Conservation (phyloP, 2,113 vertebrate species). For the Chloebia gouldiae region DNA sequence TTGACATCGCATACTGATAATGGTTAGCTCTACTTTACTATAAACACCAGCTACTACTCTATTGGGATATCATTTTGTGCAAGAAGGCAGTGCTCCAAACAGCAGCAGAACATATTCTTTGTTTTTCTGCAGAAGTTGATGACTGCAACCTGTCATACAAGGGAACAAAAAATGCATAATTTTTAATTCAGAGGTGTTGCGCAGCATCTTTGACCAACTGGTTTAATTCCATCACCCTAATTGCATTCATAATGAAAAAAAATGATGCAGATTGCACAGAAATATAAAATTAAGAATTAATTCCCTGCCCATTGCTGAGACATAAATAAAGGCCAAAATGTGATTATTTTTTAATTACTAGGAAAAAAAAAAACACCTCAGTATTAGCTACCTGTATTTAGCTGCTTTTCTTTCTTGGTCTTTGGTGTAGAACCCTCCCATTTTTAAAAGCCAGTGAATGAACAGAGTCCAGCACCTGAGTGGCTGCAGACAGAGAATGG, state of each 20-base stretch:
- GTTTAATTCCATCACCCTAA: conserved; percentile 28
- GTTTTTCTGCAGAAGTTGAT: conserved; percentile 16
- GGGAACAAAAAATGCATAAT: background rate
- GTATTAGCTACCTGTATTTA: background rate
- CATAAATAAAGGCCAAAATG: conserved; percentile 65
- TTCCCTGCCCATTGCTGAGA: conserved; percentile 55
- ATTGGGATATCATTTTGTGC: conserved; percentile 18
- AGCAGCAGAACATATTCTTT: background rate
- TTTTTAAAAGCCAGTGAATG: background rate
- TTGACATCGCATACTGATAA: conserved; percentile 57
- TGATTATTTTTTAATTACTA: conserved; percentile 21
- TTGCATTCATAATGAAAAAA: conserved; percentile 29
- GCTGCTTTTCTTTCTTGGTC: background rate
- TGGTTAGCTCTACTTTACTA: conserved; percentile 47
- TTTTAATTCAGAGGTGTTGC: background rate
- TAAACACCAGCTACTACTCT: conserved; percentile 32
- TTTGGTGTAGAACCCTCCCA: background rate
- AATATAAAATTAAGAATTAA: conserved; percentile 62
- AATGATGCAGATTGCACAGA: conserved; percentile 15
- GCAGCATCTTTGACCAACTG: conserved; percentile 10
- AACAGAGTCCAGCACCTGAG: background rate
- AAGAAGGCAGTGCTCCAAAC: background rate
- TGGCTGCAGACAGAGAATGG: background rate
- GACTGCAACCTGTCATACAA: background rate
- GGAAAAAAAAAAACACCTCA: background rate